Conservation (phyloP, 2,888 invertebrate genomes). For the Volucella bombylans region DNA sequence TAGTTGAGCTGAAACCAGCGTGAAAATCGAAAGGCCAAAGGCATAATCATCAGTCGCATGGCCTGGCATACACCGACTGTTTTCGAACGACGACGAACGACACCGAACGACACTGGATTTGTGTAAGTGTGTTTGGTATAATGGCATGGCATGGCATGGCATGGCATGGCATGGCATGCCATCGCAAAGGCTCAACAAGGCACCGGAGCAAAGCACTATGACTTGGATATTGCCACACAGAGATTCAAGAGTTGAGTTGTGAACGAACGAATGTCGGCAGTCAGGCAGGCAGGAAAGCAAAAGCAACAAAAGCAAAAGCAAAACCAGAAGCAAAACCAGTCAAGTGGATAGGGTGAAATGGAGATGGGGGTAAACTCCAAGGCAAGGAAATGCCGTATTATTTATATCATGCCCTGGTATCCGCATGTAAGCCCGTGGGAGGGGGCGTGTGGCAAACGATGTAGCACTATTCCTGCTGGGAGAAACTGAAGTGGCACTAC, state of each 20-base stretch:
- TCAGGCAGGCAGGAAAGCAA: constrained; percentile 32
- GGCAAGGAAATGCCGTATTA: constrained; percentile 74
- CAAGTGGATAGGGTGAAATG: constrained; percentile 51
- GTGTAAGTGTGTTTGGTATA: constrained; percentile 50
- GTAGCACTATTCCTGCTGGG: constrained; percentile 71
- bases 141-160: constrained; percentile 70
- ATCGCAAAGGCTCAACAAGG: constrained; percentile 71
- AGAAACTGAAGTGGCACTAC: constrained; percentile 73
- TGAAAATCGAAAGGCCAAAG: constrained; percentile 76
- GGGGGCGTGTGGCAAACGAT: constrained; percentile 59
- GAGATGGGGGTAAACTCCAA: constrained; percentile 59
- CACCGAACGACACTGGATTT: constrained; percentile 18
- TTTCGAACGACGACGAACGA: constrained; percentile 39
- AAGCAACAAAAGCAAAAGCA: no score
- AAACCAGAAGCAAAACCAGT: constrained; percentile 45
- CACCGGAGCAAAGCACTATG: constrained; percentile 66
- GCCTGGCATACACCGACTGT: constrained; percentile 70
- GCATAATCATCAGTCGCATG: constrained; percentile 75
- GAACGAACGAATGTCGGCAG: constrained; percentile 53
- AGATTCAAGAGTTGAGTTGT: constrained; percentile 66
- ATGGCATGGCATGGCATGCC: constrained; percentile 41
- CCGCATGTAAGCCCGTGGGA: constrained; percentile 63
- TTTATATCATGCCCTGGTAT: constrained; percentile 70
- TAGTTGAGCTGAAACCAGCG: constrained; percentile 69
- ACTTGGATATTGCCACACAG: constrained; percentile 72